These are phyloP conservation scores for Tuberolachnus salignus DNA, from an alignment of 2,888 invertebrate species.

Conservation along the genomic window DNA sequence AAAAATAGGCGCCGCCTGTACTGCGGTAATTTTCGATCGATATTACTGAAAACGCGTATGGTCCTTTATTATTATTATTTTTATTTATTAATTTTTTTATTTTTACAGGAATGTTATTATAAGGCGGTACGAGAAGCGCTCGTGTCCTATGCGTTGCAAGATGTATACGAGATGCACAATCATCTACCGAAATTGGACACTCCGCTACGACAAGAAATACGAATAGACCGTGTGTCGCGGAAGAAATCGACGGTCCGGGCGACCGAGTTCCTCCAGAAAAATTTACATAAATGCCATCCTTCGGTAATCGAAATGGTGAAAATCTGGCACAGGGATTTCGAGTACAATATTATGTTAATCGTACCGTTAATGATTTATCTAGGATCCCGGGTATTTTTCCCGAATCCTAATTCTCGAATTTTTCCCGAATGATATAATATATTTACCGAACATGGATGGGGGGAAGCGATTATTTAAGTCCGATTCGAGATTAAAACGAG, in stretches of 20 bases:
- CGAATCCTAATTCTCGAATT: too few species aligned
- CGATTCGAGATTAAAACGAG: too few species aligned
- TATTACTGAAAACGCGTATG: too few species aligned
- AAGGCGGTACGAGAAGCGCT: constrained; percentile 47
- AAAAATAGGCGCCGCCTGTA: too few species aligned
- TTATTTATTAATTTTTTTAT: not conserved
- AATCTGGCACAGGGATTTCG: constrained; percentile 81
- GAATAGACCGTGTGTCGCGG: constrained; percentile 24
- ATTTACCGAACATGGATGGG: too few species aligned
- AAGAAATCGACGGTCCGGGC: constrained; percentile 29
- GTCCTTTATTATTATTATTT: too few species aligned
- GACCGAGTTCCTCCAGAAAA: constrained; percentile 60
- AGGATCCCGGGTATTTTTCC: too few species aligned
- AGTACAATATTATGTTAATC: constrained; percentile 65
- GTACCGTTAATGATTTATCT: too few species aligned
- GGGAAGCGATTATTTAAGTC: too few species aligned
- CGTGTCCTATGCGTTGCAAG: constrained; percentile 14
- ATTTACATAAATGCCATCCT: constrained; percentile 78
- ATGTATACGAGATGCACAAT: constrained; percentile 14
- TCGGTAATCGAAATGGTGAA: constrained; percentile 81
- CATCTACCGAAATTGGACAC: constrained; percentile 33
- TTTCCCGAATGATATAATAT: too few species aligned
- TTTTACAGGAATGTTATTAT: constrained; percentile 50
- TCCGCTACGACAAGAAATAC: constrained; percentile 34
- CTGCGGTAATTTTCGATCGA: too few species aligned